Base-by-base conservation (phyloP, 2,888 invertebrate genomes). In the Aleiodes alternator region DNA sequence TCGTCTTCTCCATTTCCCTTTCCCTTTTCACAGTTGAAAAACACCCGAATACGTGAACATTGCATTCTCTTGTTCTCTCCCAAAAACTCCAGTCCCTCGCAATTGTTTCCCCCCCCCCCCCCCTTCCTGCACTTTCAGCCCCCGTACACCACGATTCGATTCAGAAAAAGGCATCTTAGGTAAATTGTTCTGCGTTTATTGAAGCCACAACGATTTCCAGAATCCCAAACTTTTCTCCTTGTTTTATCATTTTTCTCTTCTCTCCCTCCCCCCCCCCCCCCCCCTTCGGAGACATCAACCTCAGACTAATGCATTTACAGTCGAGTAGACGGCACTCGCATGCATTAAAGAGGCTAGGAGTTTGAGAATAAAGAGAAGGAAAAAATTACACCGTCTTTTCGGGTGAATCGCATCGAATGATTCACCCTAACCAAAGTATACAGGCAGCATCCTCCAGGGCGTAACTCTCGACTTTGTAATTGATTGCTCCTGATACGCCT, bases 401-500 rank as follows among this genome's bases (percentile, higher is more conserved):
- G 57, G 73, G 51, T 66, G 55, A 72, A 72, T 72, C 64, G 57
- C 57, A 73, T 73, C 34, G 31, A 73, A 68, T 73, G 76, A 79
- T 79, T 78, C 78, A 79, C 77, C 79, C 79, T 74, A 73, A 72
- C 48, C 16, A 72, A 77, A 76, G 72, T 73, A 75, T 76, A 77
- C 76, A 72, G 69, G 72, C 70, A 55, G 73, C 76, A 77, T 72
- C 72, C 76, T 78, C 73, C 59, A 68, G 73, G 73, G 75, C 71
- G 72, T 77, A 76, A 80, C 84, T 84, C 84, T 86, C 86, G 86
- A 87, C 87, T 86, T 82, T 79, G 85, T 87, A 88, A 88, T 87
- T 88, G 87, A 88, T 88, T 87, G 87, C 84, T 86, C 85, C 83
- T 84, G 88, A 87, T 87, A 87, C 87, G 88, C 87, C 88, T 88